phyloP scores from a whole-genome alignment of 2,113 vertebrate species.

The Ptychochromis oligacanthus region DNA sequence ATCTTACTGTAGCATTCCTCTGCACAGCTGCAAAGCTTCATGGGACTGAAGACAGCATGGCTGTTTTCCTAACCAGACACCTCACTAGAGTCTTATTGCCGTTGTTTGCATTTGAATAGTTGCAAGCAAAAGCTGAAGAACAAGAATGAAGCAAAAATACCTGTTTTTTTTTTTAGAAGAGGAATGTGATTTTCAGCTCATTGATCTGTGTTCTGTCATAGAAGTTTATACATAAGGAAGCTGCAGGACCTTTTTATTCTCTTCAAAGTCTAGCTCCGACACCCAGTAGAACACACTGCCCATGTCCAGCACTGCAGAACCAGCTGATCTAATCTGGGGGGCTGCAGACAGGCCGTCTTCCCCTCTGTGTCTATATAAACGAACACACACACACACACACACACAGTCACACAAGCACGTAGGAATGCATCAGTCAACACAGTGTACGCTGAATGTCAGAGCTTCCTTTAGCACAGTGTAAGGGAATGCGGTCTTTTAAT shows the following conservation, averaged over 20 bases:
- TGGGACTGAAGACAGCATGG: slow-evolving; percentile 11
- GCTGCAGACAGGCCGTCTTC: slow-evolving; percentile 64
- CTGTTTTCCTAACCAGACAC: slow-evolving; percentile 50
- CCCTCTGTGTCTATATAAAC: slow-evolving; percentile 67
- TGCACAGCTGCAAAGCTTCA: slow-evolving; percentile 59
- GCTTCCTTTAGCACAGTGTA: slow-evolving; percentile 52
- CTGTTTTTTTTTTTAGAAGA: slow-evolving; percentile 8
- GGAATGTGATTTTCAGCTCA: slow-evolving; percentile 21
- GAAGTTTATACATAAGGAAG: not conserved
- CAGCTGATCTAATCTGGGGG: slow-evolving; percentile 69
- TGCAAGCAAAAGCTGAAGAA: not conserved
- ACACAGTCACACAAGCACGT: slow-evolving; percentile 39
- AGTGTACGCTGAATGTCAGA: slow-evolving; percentile 26
- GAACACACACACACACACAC: slow-evolving; percentile 33
- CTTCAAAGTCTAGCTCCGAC: not conserved
- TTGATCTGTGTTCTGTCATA: not conserved
- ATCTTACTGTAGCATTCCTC: slow-evolving; percentile 50
- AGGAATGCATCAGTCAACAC: slow-evolving; percentile 75
- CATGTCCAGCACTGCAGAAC: slow-evolving; percentile 26
- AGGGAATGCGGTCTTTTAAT: slow-evolving; percentile 56
- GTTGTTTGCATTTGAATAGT: slow-evolving; percentile 42
- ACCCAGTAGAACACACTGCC: not conserved
- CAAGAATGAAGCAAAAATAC: slow-evolving; percentile 31
- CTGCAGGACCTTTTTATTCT: not conserved
- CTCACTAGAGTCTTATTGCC: slow-evolving; percentile 45